Percentiles rank a stretch among this genome's conserved stretches.
phyloP scores from a whole-genome alignment of 2,113 vertebrate genomes.

The Mionectes macconnelli region DNA sequence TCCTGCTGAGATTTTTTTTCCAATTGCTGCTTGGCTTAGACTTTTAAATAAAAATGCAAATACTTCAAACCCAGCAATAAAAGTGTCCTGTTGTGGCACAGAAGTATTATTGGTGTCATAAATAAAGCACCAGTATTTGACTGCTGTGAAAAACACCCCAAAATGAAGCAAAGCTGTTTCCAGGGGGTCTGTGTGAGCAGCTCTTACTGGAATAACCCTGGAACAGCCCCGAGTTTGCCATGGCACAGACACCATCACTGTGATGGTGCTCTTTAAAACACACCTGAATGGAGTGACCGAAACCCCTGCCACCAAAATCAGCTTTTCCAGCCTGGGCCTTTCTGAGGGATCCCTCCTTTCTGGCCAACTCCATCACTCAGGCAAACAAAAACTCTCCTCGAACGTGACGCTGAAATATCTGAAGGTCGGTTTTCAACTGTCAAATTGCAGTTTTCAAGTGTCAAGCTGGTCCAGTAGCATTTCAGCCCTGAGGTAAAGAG shows the following conservation, averaged over 20 bases:
- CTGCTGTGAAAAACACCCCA: neutral
- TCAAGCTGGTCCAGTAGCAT: neutral
- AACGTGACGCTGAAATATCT: neutral
- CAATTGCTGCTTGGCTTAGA: neutral
- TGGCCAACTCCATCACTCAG: neutral
- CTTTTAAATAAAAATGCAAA: slow-evolving; percentile 21
- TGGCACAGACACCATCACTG: neutral
- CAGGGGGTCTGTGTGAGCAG: neutral
- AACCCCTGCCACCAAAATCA: neutral
- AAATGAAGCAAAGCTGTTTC: neutral
- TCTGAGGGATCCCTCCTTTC: rapidly evolving
- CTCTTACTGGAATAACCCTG: neutral
- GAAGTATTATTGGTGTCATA: neutral
- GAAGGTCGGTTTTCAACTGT: neutral
- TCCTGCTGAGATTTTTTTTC: neutral
- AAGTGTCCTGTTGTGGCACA: neutral
- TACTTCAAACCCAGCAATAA: slow-evolving; percentile 2
- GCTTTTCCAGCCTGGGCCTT: neutral
- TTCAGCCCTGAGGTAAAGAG: neutral
- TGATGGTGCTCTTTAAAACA: neutral
- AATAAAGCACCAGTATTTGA: neutral
- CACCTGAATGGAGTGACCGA: rapidly evolving
- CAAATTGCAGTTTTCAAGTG: neutral
- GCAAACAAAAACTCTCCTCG: neutral
- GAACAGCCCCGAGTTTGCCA: neutral